Evolutionary conservation across 30 jellyfish, hydroid and myxozoan species (phyloP).

Genomic region (Chironex yamaguchii): DNA sequence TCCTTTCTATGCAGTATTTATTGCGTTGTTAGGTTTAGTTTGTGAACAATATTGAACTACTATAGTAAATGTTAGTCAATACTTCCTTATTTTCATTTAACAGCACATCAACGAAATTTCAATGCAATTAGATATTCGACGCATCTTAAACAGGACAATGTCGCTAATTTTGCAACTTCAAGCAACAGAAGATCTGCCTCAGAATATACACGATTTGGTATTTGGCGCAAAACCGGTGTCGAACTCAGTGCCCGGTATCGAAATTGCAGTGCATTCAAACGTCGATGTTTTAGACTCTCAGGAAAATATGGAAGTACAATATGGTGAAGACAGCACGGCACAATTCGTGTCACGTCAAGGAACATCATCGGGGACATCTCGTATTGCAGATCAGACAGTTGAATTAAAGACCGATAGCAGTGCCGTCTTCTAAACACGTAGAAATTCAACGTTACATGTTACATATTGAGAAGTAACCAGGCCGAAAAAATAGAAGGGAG

Average conservation of each 20-base stretch:
- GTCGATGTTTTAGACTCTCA: neutral
- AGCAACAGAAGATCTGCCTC: neutral
- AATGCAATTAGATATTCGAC: neutral
- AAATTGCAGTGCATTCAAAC: neutral
- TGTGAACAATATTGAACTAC: too few relatives aligned
- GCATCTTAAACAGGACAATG: neutral
- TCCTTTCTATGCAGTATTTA: too few relatives aligned
- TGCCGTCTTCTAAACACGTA: neutral
- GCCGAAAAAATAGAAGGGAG: too few relatives aligned
- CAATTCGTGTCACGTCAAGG: neutral
- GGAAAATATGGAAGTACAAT: neutral
- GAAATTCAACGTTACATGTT: too few relatives aligned
- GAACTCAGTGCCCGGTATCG: neutral
- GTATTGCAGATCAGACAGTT: neutral
- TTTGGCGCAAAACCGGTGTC: neutral
- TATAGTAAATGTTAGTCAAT: too few relatives aligned
- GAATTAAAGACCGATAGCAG: neutral
- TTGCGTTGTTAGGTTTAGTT: too few relatives aligned
- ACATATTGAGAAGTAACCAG: too few relatives aligned
- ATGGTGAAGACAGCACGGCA: neutral
- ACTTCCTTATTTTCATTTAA: too few relatives aligned
- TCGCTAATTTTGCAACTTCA: neutral
- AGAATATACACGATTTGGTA: neutral
- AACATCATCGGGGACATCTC: neutral
- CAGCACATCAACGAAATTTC: neutral